Conservation (phyloP, 2,797 vertebrate species). For the Characodon lateralis region DNA sequence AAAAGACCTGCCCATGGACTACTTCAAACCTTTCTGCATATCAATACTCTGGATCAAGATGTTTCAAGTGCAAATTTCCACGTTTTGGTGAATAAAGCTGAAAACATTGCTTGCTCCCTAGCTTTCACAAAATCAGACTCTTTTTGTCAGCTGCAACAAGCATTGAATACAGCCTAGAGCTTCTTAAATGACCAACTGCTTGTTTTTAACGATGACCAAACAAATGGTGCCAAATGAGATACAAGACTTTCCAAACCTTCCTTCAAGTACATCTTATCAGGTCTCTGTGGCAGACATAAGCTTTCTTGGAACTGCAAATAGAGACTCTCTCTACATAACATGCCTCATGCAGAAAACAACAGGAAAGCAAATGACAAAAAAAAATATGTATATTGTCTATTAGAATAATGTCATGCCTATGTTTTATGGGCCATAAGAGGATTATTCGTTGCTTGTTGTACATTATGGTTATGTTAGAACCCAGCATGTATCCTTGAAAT, state of each 20-base stretch:
- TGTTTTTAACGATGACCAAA: not conserved
- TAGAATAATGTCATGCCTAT: not conserved
- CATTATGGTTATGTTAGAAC: not conserved
- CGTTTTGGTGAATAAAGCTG: not conserved
- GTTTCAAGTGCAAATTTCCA: not conserved
- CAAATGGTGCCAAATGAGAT: not conserved
- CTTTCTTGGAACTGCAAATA: not conserved
- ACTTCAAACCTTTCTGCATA: not conserved
- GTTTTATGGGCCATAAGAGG: not conserved
- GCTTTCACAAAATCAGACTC: not conserved
- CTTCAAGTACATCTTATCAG: not conserved
- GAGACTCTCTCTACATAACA: not conserved
- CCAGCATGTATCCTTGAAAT: not conserved
- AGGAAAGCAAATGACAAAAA: no score
- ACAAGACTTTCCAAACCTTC: not conserved
- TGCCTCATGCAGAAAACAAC: not conserved
- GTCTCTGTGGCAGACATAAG: not conserved
- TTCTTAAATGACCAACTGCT: not conserved
- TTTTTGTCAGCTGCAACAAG: not conserved
- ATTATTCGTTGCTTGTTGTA: not conserved
- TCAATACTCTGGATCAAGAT: conserved; percentile 1
- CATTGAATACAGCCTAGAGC: not conserved
- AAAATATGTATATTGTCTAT: not conserved
- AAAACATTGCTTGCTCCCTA: conserved; percentile 3
- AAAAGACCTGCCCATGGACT: not conserved